Percentiles rank a stretch among this genome's conserved stretches.
phyloP scores from a whole-genome alignment of 2,113 vertebrate species.

The Macrotus californicus region DNA sequence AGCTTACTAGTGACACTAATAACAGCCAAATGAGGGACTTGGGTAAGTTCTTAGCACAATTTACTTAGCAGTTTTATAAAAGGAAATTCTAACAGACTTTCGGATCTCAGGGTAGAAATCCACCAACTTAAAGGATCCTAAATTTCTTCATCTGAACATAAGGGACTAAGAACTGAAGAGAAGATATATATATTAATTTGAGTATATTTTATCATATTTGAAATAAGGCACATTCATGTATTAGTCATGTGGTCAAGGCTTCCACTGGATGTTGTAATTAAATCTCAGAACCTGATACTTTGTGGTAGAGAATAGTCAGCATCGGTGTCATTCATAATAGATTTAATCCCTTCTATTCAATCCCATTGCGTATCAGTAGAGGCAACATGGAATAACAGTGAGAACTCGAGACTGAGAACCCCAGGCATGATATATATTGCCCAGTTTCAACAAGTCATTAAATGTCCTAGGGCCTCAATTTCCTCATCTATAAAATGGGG shows the following conservation, averaged over 20 bases:
- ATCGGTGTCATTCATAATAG: background rate
- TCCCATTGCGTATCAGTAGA: background rate
- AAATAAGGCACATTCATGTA: background rate
- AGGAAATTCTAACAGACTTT: slow-evolving; percentile 27
- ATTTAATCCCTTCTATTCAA: background rate
- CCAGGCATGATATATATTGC: background rate
- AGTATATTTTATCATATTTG: background rate
- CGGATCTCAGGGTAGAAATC: slow-evolving; percentile 18
- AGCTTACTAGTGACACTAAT: background rate
- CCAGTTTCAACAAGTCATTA: background rate
- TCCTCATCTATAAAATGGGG: background rate
- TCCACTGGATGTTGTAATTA: background rate
- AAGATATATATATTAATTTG: background rate
- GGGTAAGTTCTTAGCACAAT: background rate
- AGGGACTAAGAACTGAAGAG: background rate
- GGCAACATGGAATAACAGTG: background rate
- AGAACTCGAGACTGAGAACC: background rate
- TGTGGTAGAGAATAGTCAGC: background rate
- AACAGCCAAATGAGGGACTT: background rate
- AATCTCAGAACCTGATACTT: slow-evolving; percentile 1
- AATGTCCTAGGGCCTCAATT: background rate
- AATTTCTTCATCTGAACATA: background rate
- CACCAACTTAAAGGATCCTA: slow-evolving; percentile 13
- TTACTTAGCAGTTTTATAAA: slow-evolving; percentile 14
- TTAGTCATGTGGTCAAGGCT: background rate